phyloP scores from a whole-genome alignment of 2,888 invertebrate species.

The Scelioninae gen. 2 region DNA sequence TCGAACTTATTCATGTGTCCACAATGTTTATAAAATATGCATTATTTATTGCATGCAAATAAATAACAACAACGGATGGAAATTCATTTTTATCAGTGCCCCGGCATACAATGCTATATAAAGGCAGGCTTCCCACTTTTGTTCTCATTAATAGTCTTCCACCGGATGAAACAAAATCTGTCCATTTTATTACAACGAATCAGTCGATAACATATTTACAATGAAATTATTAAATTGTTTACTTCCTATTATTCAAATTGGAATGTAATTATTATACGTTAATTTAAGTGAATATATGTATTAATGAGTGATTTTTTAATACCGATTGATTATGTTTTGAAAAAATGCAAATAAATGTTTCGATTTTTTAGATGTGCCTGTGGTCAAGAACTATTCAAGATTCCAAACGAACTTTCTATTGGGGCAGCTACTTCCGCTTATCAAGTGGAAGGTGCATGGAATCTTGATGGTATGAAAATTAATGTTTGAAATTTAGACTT shows the following conservation, averaged over 20 bases:
- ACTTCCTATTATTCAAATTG: not conserved
- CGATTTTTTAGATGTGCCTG: conserved; percentile 11
- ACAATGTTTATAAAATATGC: too few relatives aligned
- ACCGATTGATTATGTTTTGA: too few relatives aligned
- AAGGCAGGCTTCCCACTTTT: conserved; percentile 19
- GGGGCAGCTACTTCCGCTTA: conserved; percentile 77
- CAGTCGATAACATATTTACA: not conserved
- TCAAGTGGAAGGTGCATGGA: conserved; percentile 79
- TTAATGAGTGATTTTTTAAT: conserved; percentile 6
- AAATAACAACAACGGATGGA: conserved; percentile 5
- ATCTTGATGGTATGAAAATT: conserved; percentile 77
- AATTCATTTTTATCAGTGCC: conserved; percentile 28
- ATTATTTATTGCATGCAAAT: not conserved
- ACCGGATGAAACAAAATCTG: conserved; percentile 6
- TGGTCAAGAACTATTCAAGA: conserved; percentile 55
- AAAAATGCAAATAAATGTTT: not conserved
- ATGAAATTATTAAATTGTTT: conserved; percentile 2
- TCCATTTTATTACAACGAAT: not conserved
- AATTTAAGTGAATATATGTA: not conserved
- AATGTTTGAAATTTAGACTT: too few relatives aligned
- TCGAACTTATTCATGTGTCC: too few relatives aligned
- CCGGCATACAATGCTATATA: conserved; percentile 29
- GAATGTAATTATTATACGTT: conserved; percentile 17
- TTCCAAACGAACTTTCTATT: conserved; percentile 74
- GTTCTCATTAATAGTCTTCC: conserved; percentile 34